phyloP scores from a whole-genome alignment of 2,888 invertebrate genomes.

The Acanthococcus lagerstroemiae region DNA sequence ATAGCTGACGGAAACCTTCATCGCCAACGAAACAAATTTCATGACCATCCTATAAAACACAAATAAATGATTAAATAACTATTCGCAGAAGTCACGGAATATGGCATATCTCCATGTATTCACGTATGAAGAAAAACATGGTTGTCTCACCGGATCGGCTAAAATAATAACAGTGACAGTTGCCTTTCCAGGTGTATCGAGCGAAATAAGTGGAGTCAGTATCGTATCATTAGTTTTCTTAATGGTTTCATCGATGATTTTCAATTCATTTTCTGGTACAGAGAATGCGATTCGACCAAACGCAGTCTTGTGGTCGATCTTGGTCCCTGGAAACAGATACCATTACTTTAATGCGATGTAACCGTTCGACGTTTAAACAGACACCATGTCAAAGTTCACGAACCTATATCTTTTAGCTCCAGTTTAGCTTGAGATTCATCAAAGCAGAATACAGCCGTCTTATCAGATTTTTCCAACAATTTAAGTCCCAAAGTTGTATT shows the following conservation, averaged over 20 bases:
- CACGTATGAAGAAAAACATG: background rate
- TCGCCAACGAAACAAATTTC: conserved; percentile 99
- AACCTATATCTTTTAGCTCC: conserved; percentile 63
- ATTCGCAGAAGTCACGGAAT: background rate
- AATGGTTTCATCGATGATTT: conserved; percentile 63
- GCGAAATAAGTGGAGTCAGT: conserved; percentile 76
- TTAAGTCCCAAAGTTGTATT: conserved; percentile 63
- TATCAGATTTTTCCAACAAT: conserved; percentile 53
- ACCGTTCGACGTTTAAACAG: no score
- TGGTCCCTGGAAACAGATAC: conserved; percentile 44
- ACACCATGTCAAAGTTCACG: no score
- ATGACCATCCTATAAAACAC: conserved; percentile 63
- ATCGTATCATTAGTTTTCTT: conserved; percentile 61
- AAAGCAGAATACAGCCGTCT: conserved; percentile 59
- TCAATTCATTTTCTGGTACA: conserved; percentile 66
- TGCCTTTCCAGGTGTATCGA: conserved; percentile 96
- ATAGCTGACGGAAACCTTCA: conserved; percentile 81
- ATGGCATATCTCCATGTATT: background rate
- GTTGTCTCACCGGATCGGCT: conserved; percentile 74
- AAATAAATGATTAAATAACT: conserved; percentile 28
- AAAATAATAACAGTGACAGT: conserved; percentile 91
- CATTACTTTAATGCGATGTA: background rate
- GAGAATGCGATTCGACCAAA: conserved; percentile 94
- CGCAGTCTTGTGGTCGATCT: conserved; percentile 74
- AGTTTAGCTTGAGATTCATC: conserved; percentile 62